phyloP scores from a whole-genome alignment of 1,140 invertebrate species.

The Microplitis mediator region DNA sequence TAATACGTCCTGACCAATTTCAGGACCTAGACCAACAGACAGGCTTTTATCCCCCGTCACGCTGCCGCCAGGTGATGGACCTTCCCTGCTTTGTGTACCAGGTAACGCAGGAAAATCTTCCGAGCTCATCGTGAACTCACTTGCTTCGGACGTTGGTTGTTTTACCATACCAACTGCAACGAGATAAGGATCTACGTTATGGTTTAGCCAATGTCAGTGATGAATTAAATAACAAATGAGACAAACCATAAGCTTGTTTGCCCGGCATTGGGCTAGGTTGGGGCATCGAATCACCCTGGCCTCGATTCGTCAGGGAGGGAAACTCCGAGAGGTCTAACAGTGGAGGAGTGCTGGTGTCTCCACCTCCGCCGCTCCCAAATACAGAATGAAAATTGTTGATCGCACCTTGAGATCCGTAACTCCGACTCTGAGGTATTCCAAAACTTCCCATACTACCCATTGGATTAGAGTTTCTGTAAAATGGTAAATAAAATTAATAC shows the following conservation, averaged over 20 bases:
- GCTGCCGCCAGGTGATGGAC: slow-evolving; percentile 62
- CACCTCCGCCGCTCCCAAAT: slow-evolving; percentile 69
- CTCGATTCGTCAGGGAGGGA: slow-evolving; percentile 84
- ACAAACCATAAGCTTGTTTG: slow-evolving; percentile 83
- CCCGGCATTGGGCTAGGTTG: slow-evolving; percentile 80
- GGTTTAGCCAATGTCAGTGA: background rate
- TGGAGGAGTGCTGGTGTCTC: slow-evolving; percentile 78
- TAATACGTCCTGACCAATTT: slow-evolving; percentile 58
- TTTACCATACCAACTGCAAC: slow-evolving; percentile 92
- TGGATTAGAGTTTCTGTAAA: slow-evolving; percentile 65
- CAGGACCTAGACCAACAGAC: slow-evolving; percentile 61
- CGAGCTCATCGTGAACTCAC: slow-evolving; percentile 96
- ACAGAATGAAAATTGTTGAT: slow-evolving; percentile 77
- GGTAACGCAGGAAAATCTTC: slow-evolving; percentile 99
- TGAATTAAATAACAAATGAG: background rate
- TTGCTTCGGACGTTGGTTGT: slow-evolving; percentile 87
- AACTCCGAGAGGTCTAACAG: slow-evolving; percentile 88
- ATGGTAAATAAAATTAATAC: background rate
- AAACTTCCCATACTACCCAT: slow-evolving; percentile 70
- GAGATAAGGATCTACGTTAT: slow-evolving; percentile 31
- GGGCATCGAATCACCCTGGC: slow-evolving; percentile 77
- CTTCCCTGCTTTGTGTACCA: slow-evolving; percentile 68
- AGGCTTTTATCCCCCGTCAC: slow-evolving; percentile 65
- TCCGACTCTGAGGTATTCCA: slow-evolving; percentile 69
- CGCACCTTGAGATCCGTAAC: slow-evolving; percentile 70